Conservation (phyloP, 1,140 invertebrate species). For the Aphelenchoides besseyi region DNA sequence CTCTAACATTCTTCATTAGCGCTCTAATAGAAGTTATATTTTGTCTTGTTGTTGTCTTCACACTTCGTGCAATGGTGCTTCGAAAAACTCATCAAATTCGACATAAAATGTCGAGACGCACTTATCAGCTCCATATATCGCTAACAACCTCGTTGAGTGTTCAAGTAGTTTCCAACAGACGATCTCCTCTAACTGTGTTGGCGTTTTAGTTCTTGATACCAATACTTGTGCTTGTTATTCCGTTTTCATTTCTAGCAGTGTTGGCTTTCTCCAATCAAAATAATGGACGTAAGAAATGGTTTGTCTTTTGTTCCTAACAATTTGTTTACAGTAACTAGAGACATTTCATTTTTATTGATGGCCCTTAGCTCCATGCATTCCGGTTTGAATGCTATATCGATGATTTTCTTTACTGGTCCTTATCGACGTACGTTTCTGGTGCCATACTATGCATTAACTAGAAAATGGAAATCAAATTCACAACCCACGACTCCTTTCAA, state of each 20-base stretch:
- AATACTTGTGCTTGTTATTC: background rate
- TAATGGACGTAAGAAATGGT: background rate
- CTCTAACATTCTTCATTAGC: background rate
- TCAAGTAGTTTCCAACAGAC: background rate
- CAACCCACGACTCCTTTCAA: too few species aligned
- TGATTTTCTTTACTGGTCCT: constrained; percentile 6
- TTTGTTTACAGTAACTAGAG: background rate
- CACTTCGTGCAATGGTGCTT: background rate
- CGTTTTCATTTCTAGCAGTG: background rate
- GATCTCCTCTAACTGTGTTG: background rate
- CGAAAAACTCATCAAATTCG: background rate
- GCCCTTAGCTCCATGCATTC: background rate
- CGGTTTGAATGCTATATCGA: background rate
- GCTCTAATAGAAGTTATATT: background rate
- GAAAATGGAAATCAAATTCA: too few species aligned
- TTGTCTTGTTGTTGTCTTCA: background rate
- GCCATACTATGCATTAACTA: too few species aligned
- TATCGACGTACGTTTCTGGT: background rate
- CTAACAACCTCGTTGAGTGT: constrained; percentile 4
- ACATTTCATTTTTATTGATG: background rate
- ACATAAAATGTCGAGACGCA: background rate
- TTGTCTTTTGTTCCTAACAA: background rate
- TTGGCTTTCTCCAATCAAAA: background rate
- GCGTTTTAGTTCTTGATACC: background rate
- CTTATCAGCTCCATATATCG: background rate